These are phyloP conservation scores for Cydia splendana DNA, from an alignment of 1,140 invertebrate species.

Conservation along the genomic window DNA sequence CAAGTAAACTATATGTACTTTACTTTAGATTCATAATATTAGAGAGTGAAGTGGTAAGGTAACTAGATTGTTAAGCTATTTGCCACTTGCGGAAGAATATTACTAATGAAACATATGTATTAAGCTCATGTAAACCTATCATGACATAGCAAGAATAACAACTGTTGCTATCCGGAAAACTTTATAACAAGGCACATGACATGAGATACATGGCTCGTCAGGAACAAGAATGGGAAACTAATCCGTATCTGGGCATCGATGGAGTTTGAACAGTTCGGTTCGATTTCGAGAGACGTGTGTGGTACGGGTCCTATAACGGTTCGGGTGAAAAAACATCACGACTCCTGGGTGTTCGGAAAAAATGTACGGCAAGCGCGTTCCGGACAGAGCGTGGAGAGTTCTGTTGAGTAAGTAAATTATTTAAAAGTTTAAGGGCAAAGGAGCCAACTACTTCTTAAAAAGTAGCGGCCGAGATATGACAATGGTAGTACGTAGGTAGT, in stretches of 20 bases:
- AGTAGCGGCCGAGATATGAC: no score
- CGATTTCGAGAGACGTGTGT: neutral
- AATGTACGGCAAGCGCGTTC: neutral
- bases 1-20: no score
- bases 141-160: neutral
- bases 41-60: no score
- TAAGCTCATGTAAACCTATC: neutral
- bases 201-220: neutral
- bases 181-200: neutral
- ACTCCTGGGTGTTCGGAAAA: slow-evolving; percentile 25
- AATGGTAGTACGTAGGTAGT: no score
- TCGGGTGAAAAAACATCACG: slow-evolving; percentile 19
- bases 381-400: neutral
- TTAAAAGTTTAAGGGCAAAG: no score
- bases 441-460: no score
- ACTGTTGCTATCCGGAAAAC: slow-evolving; percentile 21
- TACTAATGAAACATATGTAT: no score
- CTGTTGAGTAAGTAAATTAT: neutral
- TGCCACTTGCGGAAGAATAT: no score
- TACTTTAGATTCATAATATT: no score
- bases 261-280: neutral
- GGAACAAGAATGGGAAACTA: neutral
- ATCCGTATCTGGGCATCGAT: neutral
- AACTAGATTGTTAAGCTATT: no score
- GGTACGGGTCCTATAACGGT: slow-evolving; percentile 26